Base-by-base conservation (phyloP, 2,797 vertebrate species). In the Onychomys leucogaster region DNA sequence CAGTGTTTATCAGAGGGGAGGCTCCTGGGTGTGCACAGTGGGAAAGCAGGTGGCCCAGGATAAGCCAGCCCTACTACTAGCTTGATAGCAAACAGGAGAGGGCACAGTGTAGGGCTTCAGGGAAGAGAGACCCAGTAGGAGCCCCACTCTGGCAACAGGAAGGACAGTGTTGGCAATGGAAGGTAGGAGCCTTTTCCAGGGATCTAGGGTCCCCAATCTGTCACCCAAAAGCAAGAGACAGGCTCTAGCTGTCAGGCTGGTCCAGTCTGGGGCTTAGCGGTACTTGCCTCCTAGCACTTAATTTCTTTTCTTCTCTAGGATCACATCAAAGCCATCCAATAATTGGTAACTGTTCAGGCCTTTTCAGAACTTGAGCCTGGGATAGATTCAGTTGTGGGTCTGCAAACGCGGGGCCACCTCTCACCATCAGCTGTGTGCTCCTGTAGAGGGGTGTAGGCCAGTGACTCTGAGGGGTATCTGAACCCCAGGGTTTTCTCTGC, bases 121-220 rank as follows among this genome's bases (percentile, higher is more conserved):
- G 34, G 25, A 52, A 65, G 3, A n/a, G n/a, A 55, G 25, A 34
- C 55, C 43, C 55, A 34, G 10, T 3, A 0, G 37, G 61, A 32
- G 27, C 21, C 43, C 65, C 25, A 41, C 59, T n/a, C 23, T 34
- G 63, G 59, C 7, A 1, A 63, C 7, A 9, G 63, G 63, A 89
- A 93, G 92, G 92, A 95, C 69, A 8, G 65, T 27, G 9, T 41
- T 37, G 27, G 41, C 88, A 23, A 96, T 94, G 97, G 95, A 96
- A 96, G 95, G 96, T 96, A 98, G 55, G 94, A n/a, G 2, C 2
- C 0, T 85, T 61, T 9, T 55, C 17, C 49, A 37, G 13, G 73
- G 41, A 34, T 6, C n/a, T 8, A 41, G 55, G 3, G 10, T 19
- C 61, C 1, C 71, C 0, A 0, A n/a, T 41, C 2, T 41, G 11